Evolutionary conservation across 2,888 invertebrate genomes (phyloP).

Genomic region (Hirtodrosophila alboralis): DNA sequence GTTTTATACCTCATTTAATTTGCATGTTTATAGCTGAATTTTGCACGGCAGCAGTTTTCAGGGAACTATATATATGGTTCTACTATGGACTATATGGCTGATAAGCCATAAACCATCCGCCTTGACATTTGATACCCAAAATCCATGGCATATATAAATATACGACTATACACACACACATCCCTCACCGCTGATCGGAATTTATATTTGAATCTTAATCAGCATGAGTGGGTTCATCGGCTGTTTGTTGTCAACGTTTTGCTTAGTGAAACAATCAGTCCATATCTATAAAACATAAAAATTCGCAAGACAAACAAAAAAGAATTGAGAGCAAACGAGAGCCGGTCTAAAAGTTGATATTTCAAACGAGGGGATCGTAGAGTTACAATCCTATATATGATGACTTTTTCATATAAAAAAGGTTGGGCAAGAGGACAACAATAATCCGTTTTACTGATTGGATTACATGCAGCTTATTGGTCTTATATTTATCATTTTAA

Average conservation of each 20-base stretch:
- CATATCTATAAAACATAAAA: conserved; percentile 38
- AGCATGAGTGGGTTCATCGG: conserved; percentile 33
- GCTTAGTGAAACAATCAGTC: conserved; percentile 43
- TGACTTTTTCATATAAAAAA: too few species aligned
- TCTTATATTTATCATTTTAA: background rate
- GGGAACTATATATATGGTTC: conserved; percentile 6
- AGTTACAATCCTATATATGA: too few species aligned
- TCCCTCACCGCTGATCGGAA: conserved; percentile 18
- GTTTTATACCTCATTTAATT: conserved; percentile 48
- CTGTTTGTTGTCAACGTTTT: conserved; percentile 23
- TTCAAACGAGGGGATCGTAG: too few species aligned
- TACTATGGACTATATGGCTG: conserved; percentile 29
- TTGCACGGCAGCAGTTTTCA: conserved; percentile 57
- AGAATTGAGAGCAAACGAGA: conserved; percentile 22
- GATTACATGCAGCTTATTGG: too few species aligned
- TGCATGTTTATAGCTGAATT: conserved; percentile 54
- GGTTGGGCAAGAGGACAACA: too few species aligned
- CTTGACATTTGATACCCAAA: conserved; percentile 65
- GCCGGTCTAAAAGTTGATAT: conserved; percentile 19
- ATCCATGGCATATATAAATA: conserved; percentile 16
- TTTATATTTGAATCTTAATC: conserved; percentile 40
- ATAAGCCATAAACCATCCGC: conserved; percentile 63
- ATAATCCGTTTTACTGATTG: too few species aligned
- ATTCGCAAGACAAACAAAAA: conserved; percentile 58
- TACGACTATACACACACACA: background rate